A percentile compares a stretch with the other conserved stretches of the same genome.
Evolutionary conservation across 2,113 vertebrate species (phyloP).

Genomic region (Hippocampus abdominalis): DNA sequence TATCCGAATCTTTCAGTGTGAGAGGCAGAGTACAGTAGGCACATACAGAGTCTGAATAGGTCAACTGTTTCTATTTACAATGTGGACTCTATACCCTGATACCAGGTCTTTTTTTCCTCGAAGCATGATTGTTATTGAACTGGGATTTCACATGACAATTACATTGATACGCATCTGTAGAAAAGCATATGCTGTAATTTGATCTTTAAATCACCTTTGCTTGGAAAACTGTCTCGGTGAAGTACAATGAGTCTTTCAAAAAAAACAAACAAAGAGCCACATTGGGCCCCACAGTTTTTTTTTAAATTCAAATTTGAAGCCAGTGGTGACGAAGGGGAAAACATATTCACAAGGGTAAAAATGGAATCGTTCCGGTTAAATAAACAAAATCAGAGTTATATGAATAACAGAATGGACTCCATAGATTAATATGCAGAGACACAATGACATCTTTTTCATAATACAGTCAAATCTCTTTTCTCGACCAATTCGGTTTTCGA

Average conservation of each 20-base stretch:
- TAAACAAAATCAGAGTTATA: background rate
- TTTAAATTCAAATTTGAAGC: background rate
- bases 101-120: background rate
- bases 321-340: background rate
- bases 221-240: conserved; percentile 46
- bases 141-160: conserved; percentile 46
- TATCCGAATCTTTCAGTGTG: conserved; percentile 14
- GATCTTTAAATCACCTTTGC: conserved; percentile 21
- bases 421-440: background rate
- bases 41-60: conserved; percentile 22
- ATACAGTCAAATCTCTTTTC: too few species aligned
- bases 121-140: conserved; percentile 20
- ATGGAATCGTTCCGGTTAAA: too few species aligned
- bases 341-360: too few species aligned
- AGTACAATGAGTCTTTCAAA: conserved; percentile 12
- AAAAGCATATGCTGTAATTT: conserved; percentile 48
- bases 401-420: background rate
- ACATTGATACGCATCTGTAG: conserved; percentile 57
- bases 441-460: background rate
- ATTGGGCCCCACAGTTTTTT: conserved; percentile 34
- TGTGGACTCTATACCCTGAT: conserved; percentile 30
- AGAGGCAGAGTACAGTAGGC: conserved; percentile 7
- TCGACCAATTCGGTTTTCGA: too few species aligned
- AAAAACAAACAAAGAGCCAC: conserved; percentile 25
- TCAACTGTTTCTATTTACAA: conserved; percentile 24